Conservation (phyloP, 2,797 vertebrate species). For the Heterohyrax brucei region DNA sequence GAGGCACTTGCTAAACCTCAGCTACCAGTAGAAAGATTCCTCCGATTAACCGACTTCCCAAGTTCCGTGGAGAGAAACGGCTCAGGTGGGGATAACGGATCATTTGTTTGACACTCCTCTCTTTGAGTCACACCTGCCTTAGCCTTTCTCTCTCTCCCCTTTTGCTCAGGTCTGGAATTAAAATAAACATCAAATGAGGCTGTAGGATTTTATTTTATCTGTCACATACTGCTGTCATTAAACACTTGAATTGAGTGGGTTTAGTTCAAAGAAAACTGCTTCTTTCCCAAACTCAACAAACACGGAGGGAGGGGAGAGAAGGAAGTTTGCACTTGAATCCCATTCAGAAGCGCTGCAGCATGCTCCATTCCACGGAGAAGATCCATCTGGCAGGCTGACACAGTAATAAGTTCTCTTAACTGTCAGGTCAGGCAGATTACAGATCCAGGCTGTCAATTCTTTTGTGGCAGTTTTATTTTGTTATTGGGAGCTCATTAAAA, state of each 20-base stretch:
- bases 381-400: constrained; percentile 91
- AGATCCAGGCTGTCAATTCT: constrained; percentile 88
- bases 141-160: constrained; percentile 78
- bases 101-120: constrained; percentile 54
- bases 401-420: constrained; percentile 89
- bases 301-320: constrained; percentile 85
- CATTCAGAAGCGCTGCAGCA: constrained; percentile 87
- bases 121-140: constrained; percentile 71
- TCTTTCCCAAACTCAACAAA: constrained; percentile 88
- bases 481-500: constrained; percentile 65
- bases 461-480: constrained; percentile 82
- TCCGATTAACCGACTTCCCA: constrained; percentile 18
- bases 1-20: not conserved
- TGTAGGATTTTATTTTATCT: constrained; percentile 89
- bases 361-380: constrained; percentile 86
- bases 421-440: constrained; percentile 91
- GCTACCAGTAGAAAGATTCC: not conserved
- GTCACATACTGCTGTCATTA: constrained; percentile 90
- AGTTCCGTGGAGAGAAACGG: not conserved
- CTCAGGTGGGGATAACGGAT: not conserved
- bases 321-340: constrained; percentile 83
- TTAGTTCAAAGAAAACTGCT: constrained; percentile 91
- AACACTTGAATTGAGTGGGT: constrained; percentile 89
- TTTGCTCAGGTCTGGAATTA: constrained; percentile 87
- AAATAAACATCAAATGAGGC: constrained; percentile 90